Base-by-base conservation (phyloP, 1,140 invertebrate genomes). In the Hesperophylax magnus region DNA sequence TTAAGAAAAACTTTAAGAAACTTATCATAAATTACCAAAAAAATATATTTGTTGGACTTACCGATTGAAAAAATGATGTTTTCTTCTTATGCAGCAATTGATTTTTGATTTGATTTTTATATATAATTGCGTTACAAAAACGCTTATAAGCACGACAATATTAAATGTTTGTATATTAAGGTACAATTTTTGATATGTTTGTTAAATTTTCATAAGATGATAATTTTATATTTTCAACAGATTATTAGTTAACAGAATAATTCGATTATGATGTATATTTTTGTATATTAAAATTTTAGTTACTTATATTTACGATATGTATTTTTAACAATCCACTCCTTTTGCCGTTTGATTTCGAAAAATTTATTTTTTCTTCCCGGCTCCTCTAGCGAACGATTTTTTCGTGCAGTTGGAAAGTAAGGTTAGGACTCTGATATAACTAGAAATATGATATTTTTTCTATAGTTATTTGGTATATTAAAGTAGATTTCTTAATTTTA, bases 241-340 rank as follows among this genome's bases (percentile, higher is more conserved):
- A 63, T 63, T 31, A 67, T 67, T 2, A 14, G 24, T 67, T 17
- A 2, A 11, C 31, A 22, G 0, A 31, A n/a, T 47, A 47, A 14
- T 47, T 47, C 14, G 1, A 47, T 47, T 47, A 14, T 47, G 39
- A 47, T 47, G 39, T 47, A 39, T 39, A 39, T 7, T 39, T 39
- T 39, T 39, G 34, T 39, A 47, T 47, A 47, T 47, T 47, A 47
- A 14, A 14, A 14, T 47, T 47, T 47, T 47, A 27, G 9, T 61
- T 20, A 34, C 58, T 58, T 58, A 47, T 0, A 39, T 78, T 78
- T 47, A 52, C 27, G 47, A 78, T 78, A 67, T 78, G 52, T 77
- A 15, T 74, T 20, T 47, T 61, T 67, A 27, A 65, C 34, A 65
- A 76, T n/a, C 72, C 79, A 80, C 79, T 80, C 79, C 79, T 76